Percentiles rank a stretch among this genome's conserved stretches.
Evolutionary conservation across 2,797 vertebrate species (phyloP).

Genomic region (Heterohyrax brucei): DNA sequence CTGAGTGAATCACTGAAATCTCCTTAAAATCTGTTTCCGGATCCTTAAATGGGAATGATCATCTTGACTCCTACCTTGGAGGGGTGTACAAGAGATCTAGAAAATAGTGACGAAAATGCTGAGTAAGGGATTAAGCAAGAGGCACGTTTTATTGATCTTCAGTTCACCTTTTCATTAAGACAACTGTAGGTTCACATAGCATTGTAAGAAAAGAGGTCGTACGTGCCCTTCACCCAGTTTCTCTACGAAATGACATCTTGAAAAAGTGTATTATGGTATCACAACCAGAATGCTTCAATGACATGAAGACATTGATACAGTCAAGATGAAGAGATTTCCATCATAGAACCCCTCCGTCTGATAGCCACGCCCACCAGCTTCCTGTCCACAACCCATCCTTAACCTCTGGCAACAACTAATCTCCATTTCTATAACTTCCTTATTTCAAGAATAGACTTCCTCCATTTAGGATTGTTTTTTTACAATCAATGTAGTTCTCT

Average conservation of each 20-base stretch:
- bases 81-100: no score
- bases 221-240: neutral
- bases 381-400: neutral
- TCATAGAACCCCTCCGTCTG: accelerated
- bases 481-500: neutral
- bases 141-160: neutral
- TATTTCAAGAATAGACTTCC: neutral
- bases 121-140: neutral
- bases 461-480: neutral
- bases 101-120: neutral
- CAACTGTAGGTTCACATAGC: neutral
- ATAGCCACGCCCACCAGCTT: neutral
- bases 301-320: neutral
- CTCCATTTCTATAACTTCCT: neutral
- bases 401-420: neutral
- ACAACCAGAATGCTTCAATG: neutral
- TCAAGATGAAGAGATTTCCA: neutral
- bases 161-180: neutral
- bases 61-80: neutral
- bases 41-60: neutral
- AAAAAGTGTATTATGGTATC: neutral
- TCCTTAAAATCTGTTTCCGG: neutral
- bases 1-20: neutral
- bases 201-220: neutral
- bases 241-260: neutral